Base-by-base conservation (phyloP, 2,888 invertebrate genomes). In the Chorisops tibialis region DNA sequence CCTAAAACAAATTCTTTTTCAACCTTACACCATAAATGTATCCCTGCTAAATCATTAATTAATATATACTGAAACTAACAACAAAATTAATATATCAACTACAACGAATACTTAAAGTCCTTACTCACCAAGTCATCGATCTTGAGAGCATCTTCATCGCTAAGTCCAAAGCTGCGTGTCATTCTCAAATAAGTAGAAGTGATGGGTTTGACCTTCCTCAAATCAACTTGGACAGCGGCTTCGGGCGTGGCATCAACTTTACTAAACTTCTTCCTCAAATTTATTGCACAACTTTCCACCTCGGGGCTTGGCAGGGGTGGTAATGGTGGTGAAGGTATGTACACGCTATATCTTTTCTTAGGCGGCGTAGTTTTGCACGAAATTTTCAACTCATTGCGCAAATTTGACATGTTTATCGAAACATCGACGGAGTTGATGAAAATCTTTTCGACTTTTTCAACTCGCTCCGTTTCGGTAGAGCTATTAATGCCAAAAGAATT, bases 181-280 rank as follows among this genome's bases (percentile, higher is more conserved):
- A 91, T 86, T 75, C 91, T 91, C 77, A 94, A 81, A 79, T 93
- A 93, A 37, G 92, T 90, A 58, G 93, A 92, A 50, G 93, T 94
- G 69, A 93, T 93, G 49, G 94, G 93, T 71, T 93, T 85, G 72
- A 89, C 61, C 9, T 90, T 81, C 58, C 72, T 71, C 66, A 77
- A 69, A 19, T 77, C 77, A 18, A 77, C 62, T 1, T 62, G 64
- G 18, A 50, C n/a, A n/a, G 38, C 14, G 45, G 38, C 19, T 59
- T 21, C 9, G n/a, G 5, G 5, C 30, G 1, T 7, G 30, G 30
- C 1, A 30, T 5, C 30, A 1, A 30, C 30, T 7, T 30, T 30
- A 30, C 2, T 56, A 56, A 63, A 61, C 52, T 61, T 58, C 38
- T 65, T 63, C 19, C 58, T 62, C 41, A 65, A 38, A 51, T 65